These are phyloP conservation scores for Eledona agricola DNA, from an alignment of 2,888 invertebrate genomes.

Conservation along the genomic window DNA sequence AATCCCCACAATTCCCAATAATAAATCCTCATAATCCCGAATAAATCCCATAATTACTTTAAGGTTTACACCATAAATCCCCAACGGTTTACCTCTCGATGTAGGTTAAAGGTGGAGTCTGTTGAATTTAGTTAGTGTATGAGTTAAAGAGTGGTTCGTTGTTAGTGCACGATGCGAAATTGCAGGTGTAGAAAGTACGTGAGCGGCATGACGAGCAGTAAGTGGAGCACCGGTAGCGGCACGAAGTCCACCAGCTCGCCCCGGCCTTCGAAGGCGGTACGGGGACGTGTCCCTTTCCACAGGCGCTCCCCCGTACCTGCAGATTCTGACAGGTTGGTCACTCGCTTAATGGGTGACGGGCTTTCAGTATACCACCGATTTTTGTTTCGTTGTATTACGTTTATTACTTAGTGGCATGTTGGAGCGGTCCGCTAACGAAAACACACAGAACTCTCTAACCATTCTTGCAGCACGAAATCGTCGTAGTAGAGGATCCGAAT, in stretches of 20 bases:
- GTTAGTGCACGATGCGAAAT: slow-evolving; percentile 47
- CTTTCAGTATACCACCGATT: slow-evolving; percentile 43
- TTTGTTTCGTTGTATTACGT: slow-evolving; percentile 17
- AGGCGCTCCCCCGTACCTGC: slow-evolving; percentile 64
- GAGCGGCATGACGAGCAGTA: slow-evolving; percentile 52
- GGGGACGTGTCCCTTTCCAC: slow-evolving; percentile 70
- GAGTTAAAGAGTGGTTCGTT: slow-evolving; percentile 34
- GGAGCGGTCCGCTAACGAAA: slow-evolving; percentile 1
- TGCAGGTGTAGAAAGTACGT: slow-evolving; percentile 62
- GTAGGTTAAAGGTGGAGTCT: no score
- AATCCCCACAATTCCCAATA: no score
- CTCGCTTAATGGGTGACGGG: slow-evolving; percentile 59
- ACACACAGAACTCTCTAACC: slow-evolving; percentile 9
- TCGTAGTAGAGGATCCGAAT: no score
- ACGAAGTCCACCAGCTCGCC: slow-evolving; percentile 46
- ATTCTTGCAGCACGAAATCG: no score
- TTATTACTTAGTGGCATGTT: no score
- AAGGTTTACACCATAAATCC: no score
- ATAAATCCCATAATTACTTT: no score
- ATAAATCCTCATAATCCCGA: no score
- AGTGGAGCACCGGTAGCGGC: slow-evolving; percentile 49
- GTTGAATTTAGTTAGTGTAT: slow-evolving; percentile 27
- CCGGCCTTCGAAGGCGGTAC: slow-evolving; percentile 62
- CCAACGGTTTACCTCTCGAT: no score
- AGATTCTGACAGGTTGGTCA: slow-evolving; percentile 59